These are phyloP conservation scores for Magallana ariakensis DNA, from an alignment of 1,140 invertebrate genomes.

Conservation along the genomic window DNA sequence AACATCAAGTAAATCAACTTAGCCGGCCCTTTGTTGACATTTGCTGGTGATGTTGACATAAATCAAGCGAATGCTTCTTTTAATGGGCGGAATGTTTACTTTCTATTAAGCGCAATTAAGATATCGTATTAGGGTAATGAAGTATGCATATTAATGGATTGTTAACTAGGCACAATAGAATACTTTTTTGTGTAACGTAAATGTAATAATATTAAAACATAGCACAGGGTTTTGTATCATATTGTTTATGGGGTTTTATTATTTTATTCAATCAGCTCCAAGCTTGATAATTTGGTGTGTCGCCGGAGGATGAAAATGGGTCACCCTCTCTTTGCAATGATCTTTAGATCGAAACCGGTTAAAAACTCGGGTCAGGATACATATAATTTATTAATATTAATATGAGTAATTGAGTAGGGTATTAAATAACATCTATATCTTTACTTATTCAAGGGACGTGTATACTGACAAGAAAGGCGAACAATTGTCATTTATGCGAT, in stretches of 20 bases:
- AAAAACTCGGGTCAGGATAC: no score
- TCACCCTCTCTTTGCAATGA: no score
- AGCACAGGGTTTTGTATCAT: neutral
- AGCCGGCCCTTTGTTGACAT: conserved; percentile 12
- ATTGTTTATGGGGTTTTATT: neutral
- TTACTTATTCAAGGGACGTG: no score
- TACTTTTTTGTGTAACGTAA: neutral
- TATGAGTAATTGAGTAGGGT: no score
- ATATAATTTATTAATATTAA: no score
- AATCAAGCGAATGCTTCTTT: conserved; percentile 22
- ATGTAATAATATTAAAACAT: neutral
- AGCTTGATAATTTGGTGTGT: no score
- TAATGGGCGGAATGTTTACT: conserved; percentile 20
- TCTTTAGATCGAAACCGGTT: no score
- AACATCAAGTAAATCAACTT: conserved; percentile 26
- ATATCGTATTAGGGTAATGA: conserved; percentile 32
- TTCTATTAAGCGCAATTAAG: conserved; percentile 26
- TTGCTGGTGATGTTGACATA: conserved; percentile 27
- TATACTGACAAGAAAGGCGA: no score
- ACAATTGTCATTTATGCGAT: no score
- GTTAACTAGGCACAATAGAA: neutral
- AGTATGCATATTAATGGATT: neutral
- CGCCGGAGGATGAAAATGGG: no score
- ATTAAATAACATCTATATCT: no score
- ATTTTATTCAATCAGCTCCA: neutral